Base-by-base conservation (phyloP, 2,113 vertebrate species). In the Etheostoma spectabile region DNA sequence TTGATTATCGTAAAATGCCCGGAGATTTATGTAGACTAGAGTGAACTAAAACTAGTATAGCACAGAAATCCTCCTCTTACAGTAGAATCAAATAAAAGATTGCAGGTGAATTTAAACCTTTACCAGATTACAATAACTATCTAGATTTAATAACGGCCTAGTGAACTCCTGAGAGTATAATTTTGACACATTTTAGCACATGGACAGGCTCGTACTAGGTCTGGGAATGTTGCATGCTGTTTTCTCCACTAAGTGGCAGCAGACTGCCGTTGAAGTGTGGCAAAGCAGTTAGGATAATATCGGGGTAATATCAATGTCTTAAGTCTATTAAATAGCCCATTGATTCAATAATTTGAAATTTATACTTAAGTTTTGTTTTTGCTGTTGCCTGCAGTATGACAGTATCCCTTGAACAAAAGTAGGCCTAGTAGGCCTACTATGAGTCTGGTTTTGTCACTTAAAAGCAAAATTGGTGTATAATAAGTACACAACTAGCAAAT, bases 191-290 rank as follows among this genome's bases (percentile, higher is more conserved):
- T 67, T n/a, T 10, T 30, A 45, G 71, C 83, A 77, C 74, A 85
- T 87, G 70, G 38, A 81, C 5, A 35, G 64, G 12, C 64, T 73
- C 73, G 80, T 88, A 75, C 46, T 49, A 24, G 27, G 38, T 64
- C 5, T 42, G 16, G 76, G 19, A 35, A 24, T 77, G 51, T n/a
- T n/a, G n/a, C n/a, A n/a, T n/a, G n/a, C n/a, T n/a, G 16, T 21
- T 49, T 6, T 64, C 22, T 74, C 86, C 91, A 86, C 79, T 74
- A 83, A 82, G 46, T 5, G 88, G 89, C 86, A 90, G 86, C 76
- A 89, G 49, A 87, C 72, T 14, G 15, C 35, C 55, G 6, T 51
- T 35, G 8, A 14, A 13, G 21, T 52, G 33, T 48, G 4, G 13
- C 35, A 56, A 42, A 77, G 24, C 10, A 42, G 8, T 24, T 15